Evolutionary conservation across 1,140 invertebrate genomes (phyloP), one percentile per base, ranked within the genome.

Genomic region (Aphaenogaster floridana): DNA sequence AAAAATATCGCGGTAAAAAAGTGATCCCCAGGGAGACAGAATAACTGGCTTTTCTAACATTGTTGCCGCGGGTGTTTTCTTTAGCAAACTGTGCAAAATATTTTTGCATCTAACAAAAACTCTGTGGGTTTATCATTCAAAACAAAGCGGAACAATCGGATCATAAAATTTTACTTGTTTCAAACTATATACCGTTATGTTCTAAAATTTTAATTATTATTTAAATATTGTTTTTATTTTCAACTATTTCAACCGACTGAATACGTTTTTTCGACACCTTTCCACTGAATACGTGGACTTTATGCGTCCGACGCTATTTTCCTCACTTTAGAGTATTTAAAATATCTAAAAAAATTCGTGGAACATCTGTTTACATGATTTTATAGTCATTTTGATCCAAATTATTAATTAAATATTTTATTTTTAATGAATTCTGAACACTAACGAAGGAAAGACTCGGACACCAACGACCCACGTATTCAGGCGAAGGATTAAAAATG

Each of bases 1-100:
- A 80, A 86, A 86, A 85, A 76, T 64, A 87, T 34, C 36, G n/a
- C 42, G 13, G 34, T 71, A 74, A 84, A 84, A 74, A 84, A 86
- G 61, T 17, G 36, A 86, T 78, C 36, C 39, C 15, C 17, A 28
- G 8, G 17, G 17, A 21, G 59, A 79, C 59, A 36, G 45, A 66
- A 7, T 79, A 79, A 79, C 11, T 45, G 34, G 64, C 52, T 72
- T 34, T 59, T 13, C 42, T 76, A 11, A 74, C 5, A 34, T 15
- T 74, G 42, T 11, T 59, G 39, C 11, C 28, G 17, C 21, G 61
- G 7, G 4, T 42, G 17, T 68, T 64, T 39, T 57, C 42, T 52
- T 28, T 42, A 66, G 3, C 61, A 52, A 80, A 28, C 7, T 81
- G 3, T 61, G 39, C 28, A 42, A 34, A 69, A 69, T 54, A 42